phyloP scores from a whole-genome alignment of 1,140 invertebrate species.

The Battus philenor region DNA sequence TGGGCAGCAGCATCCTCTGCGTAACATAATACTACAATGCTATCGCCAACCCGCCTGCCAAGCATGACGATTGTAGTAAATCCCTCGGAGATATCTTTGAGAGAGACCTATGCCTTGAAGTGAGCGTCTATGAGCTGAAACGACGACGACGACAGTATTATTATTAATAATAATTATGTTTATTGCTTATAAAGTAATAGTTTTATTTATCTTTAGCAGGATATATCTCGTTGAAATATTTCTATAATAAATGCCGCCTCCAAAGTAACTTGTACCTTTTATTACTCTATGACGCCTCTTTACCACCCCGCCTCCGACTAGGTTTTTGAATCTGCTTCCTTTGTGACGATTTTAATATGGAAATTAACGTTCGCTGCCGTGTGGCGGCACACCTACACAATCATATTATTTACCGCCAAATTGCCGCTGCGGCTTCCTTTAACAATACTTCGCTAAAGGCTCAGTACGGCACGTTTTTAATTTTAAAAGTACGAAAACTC shows the following conservation, averaged over 20 bases:
- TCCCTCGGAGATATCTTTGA: no score
- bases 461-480: slow-evolving; percentile 8
- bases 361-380: slow-evolving; percentile 70
- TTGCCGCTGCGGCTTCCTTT: slow-evolving; percentile 15
- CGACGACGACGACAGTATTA: no score
- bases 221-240: no score
- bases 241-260: slow-evolving; percentile 30
- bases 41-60: no score
- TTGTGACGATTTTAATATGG: slow-evolving; percentile 75
- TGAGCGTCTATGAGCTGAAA: no score
- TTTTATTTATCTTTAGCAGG: no score
- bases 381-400: slow-evolving; percentile 58
- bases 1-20: no score
- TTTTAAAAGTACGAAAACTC: slow-evolving; percentile 13
- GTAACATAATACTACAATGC: no score
- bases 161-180: no score
- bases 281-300: slow-evolving; percentile 24
- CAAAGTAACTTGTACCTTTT: slow-evolving; percentile 20
- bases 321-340: slow-evolving; percentile 74
- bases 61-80: no score
- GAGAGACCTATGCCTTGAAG: no score
- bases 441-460: slow-evolving; percentile 6
- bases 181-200: no score
- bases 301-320: slow-evolving; percentile 42
- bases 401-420: slow-evolving; percentile 47